Conservation (phyloP, 1,140 invertebrate species). For the Epicauta chinensis region DNA sequence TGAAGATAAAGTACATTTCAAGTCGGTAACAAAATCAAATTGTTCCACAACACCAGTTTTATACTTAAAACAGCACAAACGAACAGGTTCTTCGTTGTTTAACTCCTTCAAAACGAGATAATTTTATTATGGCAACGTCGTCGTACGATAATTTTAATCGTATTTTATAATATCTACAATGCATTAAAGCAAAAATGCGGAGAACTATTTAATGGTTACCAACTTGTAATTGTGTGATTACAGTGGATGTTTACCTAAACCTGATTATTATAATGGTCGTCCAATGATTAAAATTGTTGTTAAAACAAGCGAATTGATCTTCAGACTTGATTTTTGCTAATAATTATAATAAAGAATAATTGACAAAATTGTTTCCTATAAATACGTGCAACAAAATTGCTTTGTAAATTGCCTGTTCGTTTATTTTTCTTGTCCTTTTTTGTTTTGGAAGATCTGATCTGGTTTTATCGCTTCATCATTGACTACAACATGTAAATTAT, state of each 20-base stretch:
- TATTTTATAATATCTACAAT: background rate
- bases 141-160: conserved; percentile 6
- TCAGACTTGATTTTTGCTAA: background rate
- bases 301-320: too few species aligned
- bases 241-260: conserved; percentile 13
- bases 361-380: conserved; percentile 16
- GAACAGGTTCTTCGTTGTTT: too few species aligned
- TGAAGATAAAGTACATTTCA: background rate
- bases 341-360: conserved; percentile 19
- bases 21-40: too few species aligned
- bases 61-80: too few species aligned
- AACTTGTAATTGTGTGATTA: conserved; percentile 25
- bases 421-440: too few species aligned
- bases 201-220: conserved; percentile 6
- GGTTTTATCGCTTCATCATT: too few species aligned
- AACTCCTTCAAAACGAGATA: conserved; percentile 3
- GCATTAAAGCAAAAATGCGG: background rate
- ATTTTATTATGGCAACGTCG: conserved; percentile 2
- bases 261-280: conserved; percentile 17
- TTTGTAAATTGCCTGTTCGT: too few species aligned
- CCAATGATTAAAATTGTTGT: conserved; percentile 22
- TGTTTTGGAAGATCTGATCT: too few species aligned
- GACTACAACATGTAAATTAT: too few species aligned
- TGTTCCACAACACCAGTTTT: too few species aligned
- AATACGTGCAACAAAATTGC: too few species aligned